A percentile compares a stretch with the other conserved stretches of the same genome.
Evolutionary conservation across 2,888 invertebrate species (phyloP).

Genomic region (Cephus pulcher): DNA sequence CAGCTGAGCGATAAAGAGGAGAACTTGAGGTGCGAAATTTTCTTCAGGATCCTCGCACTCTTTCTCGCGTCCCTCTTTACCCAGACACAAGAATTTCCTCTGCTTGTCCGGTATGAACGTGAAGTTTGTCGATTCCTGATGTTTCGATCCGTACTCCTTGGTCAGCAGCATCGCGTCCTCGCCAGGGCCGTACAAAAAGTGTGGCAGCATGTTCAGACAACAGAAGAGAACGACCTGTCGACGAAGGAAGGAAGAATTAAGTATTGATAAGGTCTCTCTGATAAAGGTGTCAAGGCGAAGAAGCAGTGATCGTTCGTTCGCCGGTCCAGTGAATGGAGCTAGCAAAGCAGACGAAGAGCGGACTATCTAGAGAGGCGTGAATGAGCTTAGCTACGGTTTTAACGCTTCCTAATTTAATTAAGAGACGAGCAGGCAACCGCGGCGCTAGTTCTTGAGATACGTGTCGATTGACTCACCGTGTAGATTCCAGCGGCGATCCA

Average conservation of each 20-base stretch:
- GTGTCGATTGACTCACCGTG: slow-evolving; percentile 49
- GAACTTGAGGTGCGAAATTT: slow-evolving; percentile 72
- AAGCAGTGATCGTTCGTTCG: slow-evolving; percentile 38
- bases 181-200: slow-evolving; percentile 77
- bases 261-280: background rate
- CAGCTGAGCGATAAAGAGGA: slow-evolving; percentile 77
- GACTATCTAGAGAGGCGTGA: slow-evolving; percentile 43
- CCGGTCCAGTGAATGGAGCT: slow-evolving; percentile 48
- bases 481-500: slow-evolving; percentile 76
- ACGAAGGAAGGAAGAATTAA: background rate
- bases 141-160: slow-evolving; percentile 70
- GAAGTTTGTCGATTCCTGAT: slow-evolving; percentile 58
- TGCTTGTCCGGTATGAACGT: slow-evolving; percentile 67
- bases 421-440: slow-evolving; percentile 25
- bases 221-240: slow-evolving; percentile 72
- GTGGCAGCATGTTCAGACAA: slow-evolving; percentile 75
- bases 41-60: slow-evolving; percentile 69
- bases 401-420: slow-evolving; percentile 59
- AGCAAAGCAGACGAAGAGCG: slow-evolving; percentile 30
- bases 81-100: slow-evolving; percentile 71
- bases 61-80: slow-evolving; percentile 49
- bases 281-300: background rate
- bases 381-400: slow-evolving; percentile 56
- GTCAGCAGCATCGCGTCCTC: slow-evolving; percentile 75
- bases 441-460: background rate